These are phyloP conservation scores for Pavo muticus DNA, from an alignment of 2,113 vertebrate genomes.

Conservation along the genomic window DNA sequence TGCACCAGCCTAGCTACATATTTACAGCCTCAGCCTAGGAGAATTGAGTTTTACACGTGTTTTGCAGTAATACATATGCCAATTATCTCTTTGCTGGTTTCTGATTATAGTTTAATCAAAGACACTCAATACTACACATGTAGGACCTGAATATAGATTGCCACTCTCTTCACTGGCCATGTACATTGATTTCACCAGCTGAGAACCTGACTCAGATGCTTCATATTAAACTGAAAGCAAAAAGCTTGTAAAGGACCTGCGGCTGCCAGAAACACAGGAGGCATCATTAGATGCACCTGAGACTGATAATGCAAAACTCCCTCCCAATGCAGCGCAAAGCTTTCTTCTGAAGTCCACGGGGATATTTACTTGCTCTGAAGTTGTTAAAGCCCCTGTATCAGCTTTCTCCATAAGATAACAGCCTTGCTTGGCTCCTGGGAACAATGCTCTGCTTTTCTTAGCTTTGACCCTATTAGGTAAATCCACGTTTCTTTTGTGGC, in stretches of 20 bases:
- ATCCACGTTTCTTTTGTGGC: slow-evolving; percentile 5
- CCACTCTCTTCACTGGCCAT: neutral
- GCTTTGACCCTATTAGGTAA: slow-evolving; percentile 54
- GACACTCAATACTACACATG: neutral
- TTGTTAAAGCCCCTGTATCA: neutral
- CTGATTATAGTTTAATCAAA: slow-evolving; percentile 23
- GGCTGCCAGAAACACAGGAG: neutral
- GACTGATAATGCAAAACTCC: neutral
- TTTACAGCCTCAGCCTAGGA: neutral
- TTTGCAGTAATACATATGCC: neutral
- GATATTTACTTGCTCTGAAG: neutral
- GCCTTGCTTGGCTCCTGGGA: neutral
- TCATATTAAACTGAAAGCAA: neutral
- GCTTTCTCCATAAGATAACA: neutral
- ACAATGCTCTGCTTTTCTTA: neutral
- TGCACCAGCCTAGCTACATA: neutral
- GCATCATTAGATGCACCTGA: neutral
- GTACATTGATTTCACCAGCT: neutral
- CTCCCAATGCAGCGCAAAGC: neutral
- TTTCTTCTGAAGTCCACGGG: neutral
- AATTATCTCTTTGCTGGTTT: slow-evolving; percentile 20
- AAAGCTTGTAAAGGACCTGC: neutral
- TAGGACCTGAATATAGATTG: neutral
- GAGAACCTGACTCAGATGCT: neutral
- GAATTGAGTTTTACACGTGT: neutral